A percentile compares a stretch with the other conserved stretches of the same genome.
phyloP scores from a whole-genome alignment of 2,888 invertebrate genomes.

The Leptopilina drosophilae region DNA sequence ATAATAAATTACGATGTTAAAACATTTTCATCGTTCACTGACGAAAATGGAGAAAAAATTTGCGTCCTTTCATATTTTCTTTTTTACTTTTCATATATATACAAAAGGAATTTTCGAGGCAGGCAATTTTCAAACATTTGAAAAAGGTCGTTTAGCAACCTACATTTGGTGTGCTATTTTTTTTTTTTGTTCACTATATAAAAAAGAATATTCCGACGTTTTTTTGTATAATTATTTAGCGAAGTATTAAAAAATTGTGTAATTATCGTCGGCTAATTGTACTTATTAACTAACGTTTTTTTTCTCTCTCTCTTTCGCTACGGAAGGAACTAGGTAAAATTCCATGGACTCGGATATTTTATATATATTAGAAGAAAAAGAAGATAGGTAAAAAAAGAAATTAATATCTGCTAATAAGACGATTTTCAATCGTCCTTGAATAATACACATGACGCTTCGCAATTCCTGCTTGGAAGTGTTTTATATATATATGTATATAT shows the following conservation, averaged over 20 bases:
- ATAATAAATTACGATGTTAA: slow-evolving; percentile 44
- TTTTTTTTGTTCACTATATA: slow-evolving; percentile 16
- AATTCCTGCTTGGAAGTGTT: slow-evolving; percentile 49
- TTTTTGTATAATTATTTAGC: background rate
- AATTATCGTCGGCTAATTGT: slow-evolving; percentile 3
- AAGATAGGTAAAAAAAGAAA: background rate
- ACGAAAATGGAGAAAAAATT: background rate
- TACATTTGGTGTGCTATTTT: background rate
- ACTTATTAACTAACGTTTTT: slow-evolving; percentile 11
- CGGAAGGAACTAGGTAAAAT: slow-evolving; percentile 11
- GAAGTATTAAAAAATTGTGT: slow-evolving; percentile 30
- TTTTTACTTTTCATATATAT: background rate
- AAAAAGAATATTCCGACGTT: slow-evolving; percentile 27
- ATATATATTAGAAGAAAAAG: background rate
- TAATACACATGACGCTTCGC: background rate
- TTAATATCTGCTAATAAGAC: background rate
- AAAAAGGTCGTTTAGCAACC: slow-evolving; percentile 5
- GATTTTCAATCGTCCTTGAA: slow-evolving; percentile 23
- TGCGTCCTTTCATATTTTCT: background rate
- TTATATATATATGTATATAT: slow-evolving; percentile 44
- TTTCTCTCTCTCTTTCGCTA: background rate
- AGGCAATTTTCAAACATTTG: background rate
- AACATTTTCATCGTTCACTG: slow-evolving; percentile 11
- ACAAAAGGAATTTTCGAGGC: slow-evolving; percentile 25
- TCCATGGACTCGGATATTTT: slow-evolving; percentile 9